Conservation (phyloP, 2,888 invertebrate species). For the Philaethria dido region DNA sequence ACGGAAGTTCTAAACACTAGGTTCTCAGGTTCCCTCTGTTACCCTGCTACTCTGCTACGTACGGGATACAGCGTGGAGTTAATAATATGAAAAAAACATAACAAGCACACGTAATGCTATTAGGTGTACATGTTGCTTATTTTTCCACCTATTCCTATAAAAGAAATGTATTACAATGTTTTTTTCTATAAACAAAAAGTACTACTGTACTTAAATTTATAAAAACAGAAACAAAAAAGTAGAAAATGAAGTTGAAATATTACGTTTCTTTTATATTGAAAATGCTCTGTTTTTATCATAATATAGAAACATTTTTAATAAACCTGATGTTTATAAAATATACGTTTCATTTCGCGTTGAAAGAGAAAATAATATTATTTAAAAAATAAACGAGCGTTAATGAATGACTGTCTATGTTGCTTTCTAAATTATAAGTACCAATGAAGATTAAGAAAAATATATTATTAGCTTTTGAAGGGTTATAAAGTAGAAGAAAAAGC, state of each 20-base stretch:
- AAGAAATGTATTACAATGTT: not conserved
- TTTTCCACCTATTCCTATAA: not conserved
- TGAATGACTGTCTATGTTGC: conserved; percentile 4
- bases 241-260: conserved; percentile 15
- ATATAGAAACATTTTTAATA: conserved; percentile 14
- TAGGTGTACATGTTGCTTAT: not conserved
- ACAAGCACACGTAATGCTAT: not conserved
- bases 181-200: not conserved
- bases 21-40: no score
- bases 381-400: conserved; percentile 9
- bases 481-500: not conserved
- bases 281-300: conserved; percentile 12
- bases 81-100: no score
- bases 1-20: no score
- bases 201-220: not conserved
- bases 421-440: not conserved
- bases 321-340: conserved; percentile 15
- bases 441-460: not conserved
- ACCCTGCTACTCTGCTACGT: no score
- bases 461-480: not conserved
- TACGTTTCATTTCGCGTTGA: conserved; percentile 9
- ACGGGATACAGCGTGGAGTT: no score
- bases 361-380: conserved; percentile 18
- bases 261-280: conserved; percentile 16
- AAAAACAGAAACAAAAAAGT: not conserved